Conservation (phyloP, 1,140 invertebrate species). For the Artemia franciscana region DNA sequence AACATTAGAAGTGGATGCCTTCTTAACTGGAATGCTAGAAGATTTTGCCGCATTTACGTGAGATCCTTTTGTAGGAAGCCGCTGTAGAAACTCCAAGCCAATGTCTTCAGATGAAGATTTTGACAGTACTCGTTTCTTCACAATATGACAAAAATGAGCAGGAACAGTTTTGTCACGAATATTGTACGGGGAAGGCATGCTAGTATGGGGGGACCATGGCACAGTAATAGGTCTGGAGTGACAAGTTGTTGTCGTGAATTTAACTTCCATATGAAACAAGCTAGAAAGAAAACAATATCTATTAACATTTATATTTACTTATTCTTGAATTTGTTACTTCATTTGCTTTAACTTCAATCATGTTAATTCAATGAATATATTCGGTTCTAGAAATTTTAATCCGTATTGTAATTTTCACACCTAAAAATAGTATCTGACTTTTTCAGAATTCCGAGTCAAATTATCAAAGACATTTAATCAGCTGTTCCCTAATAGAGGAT, state of each 20-base stretch:
- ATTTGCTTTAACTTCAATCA: no score
- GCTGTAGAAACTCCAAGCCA: not conserved
- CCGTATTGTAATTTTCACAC: no score
- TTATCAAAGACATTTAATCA: no score
- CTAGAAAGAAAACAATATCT: no score
- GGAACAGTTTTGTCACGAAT: not conserved
- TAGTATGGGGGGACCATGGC: not conserved
- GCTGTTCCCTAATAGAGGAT: no score
- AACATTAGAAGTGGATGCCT: not conserved
- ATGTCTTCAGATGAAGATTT: not conserved
- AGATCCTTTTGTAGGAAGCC: not conserved
- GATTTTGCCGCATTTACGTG: not conserved
- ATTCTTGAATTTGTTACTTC: no score
- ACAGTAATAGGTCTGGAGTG: not conserved
- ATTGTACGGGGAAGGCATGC: not conserved
- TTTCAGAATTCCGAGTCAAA: no score
- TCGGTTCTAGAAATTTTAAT: no score
- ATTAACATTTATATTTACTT: no score
- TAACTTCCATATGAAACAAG: not conserved
- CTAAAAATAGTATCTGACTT: no score
- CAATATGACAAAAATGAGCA: not conserved
- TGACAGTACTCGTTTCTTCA: not conserved
- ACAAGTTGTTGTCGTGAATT: not conserved
- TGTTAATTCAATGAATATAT: no score
- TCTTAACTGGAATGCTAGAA: not conserved